A percentile compares a stretch with the other conserved stretches of the same genome.
These are phyloP conservation scores for Drosophila nigricruria DNA, from an alignment of 2,888 invertebrate genomes.

Conservation along the genomic window DNA sequence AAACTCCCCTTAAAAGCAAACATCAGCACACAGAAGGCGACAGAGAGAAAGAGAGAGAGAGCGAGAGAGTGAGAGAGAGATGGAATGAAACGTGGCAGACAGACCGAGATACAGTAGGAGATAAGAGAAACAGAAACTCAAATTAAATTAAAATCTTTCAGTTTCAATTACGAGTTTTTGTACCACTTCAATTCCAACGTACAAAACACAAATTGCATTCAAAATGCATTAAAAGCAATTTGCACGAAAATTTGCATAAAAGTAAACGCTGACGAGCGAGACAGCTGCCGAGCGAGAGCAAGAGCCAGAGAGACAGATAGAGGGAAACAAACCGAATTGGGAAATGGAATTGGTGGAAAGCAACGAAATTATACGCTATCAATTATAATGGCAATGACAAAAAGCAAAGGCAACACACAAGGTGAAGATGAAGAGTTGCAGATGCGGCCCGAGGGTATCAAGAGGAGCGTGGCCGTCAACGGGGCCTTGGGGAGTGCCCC, in stretches of 20 bases:
- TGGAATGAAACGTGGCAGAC: constrained; percentile 11
- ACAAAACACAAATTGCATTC: constrained; percentile 82
- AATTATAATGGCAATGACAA: constrained; percentile 82
- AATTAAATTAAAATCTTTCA: constrained; percentile 82
- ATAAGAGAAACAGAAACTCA: constrained; percentile 77
- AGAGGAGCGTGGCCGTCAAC: neutral
- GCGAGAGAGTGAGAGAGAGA: neutral
- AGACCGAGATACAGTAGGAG: constrained; percentile 46
- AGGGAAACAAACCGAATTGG: constrained; percentile 21
- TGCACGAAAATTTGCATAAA: constrained; percentile 81
- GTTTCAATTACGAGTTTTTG: constrained; percentile 82
- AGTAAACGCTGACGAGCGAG: constrained; percentile 45
- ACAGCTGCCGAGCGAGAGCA: constrained; percentile 14
- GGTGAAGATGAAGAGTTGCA: constrained; percentile 62
- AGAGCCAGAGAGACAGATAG: constrained; percentile 1
- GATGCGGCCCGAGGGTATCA: constrained; percentile 22
- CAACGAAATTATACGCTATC: constrained; percentile 78
- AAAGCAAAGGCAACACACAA: constrained; percentile 68
- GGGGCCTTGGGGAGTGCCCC: neutral
- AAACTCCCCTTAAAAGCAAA: constrained; percentile 23
- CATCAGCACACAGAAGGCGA: constrained; percentile 6
- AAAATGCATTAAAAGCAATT: constrained; percentile 82
- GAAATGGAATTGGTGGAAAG: constrained; percentile 49
- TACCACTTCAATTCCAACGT: constrained; percentile 79
- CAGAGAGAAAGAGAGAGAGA: neutral